These are phyloP conservation scores for Scaptomyza reducta DNA, from an alignment of 2,888 invertebrate genomes.

Conservation along the genomic window DNA sequence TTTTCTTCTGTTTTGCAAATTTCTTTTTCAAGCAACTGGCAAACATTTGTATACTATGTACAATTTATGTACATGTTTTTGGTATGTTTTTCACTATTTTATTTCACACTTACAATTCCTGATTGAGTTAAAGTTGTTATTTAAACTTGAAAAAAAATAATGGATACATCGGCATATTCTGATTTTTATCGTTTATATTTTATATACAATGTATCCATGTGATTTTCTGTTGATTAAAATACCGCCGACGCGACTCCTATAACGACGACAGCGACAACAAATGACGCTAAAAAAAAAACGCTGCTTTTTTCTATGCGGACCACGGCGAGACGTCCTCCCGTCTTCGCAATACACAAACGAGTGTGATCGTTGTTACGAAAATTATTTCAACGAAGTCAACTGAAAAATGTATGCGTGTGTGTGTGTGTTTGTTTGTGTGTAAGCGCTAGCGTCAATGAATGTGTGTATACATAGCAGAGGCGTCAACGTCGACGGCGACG, in stretches of 20 bases:
- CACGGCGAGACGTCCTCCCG: constrained; percentile 76
- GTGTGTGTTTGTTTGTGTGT: constrained; percentile 29
- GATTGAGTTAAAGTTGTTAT: constrained; percentile 21
- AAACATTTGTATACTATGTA: constrained; percentile 17
- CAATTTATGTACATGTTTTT: not conserved
- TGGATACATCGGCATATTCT: constrained; percentile 39
- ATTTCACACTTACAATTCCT: constrained; percentile 45
- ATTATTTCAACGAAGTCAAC: constrained; percentile 81
- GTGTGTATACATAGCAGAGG: constrained; percentile 43
- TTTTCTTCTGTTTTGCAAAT: constrained; percentile 45
- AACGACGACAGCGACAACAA: constrained; percentile 51
- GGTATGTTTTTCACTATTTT: constrained; percentile 7
- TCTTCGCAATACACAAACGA: constrained; percentile 83
- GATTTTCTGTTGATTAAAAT: constrained; percentile 42
- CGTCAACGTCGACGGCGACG: constrained; percentile 43
- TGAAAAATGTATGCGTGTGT: constrained; percentile 66
- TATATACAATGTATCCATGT: constrained; percentile 23
- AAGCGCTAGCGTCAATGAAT: constrained; percentile 15
- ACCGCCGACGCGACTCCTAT: constrained; percentile 62
- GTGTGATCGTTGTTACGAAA: constrained; percentile 84
- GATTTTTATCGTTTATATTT: constrained; percentile 9
- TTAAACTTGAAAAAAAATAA: constrained; percentile 55
- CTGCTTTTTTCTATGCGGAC: constrained; percentile 56
- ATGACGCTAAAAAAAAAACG: constrained; percentile 56
- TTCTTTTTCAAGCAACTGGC: constrained; percentile 34